Base-by-base conservation (phyloP, 2,113 vertebrate genomes). In the Pachyramphus minor region DNA sequence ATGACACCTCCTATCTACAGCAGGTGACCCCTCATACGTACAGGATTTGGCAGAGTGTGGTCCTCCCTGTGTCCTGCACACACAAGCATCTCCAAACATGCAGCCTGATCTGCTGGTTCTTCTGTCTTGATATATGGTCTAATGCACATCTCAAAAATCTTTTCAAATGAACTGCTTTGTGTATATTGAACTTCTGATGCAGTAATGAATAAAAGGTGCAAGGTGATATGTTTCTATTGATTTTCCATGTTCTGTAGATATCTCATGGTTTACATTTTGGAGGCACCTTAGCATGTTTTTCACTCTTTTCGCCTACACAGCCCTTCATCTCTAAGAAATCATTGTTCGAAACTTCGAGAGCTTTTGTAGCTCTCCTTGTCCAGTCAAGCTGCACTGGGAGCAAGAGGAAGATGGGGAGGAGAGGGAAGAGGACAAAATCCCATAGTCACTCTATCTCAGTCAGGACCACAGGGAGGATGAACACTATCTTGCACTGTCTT, bases 401-500 rank as follows among this genome's bases (percentile, higher is more conserved):
- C 31, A 56, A 37, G 20, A 73, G 0, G 2, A 18, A n/a, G 22
- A 24, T 45, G 14, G 28, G 23, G 17, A 89, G 62, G n/a, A 12
- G 69, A 84, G 24, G 42, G 59, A 89, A 68, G 39, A 39, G 28
- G 35, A 35, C 6, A 82, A 69, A 69, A 6, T 63, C 19, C 39
- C 2, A 0, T 53, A 35, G 42, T 27, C 11, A 30, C 39, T 80
- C 33, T 50, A 33, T 8, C 11, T 30, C 20, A 47, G 22, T 14
- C 42, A 42, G 49, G 45, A 72, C 27, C 7, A 7, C 0, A 0
- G 33, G 39, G 10, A 0, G 0, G 42, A 83, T 24, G 21, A 88
- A 17, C 1, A 0, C 23, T 55, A 5, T 41, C 15, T 59, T 58
- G 7, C 1, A 0, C n/a, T 33, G 14, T 42, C 55, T 74, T 74